Conservation (phyloP, 37 sponge, comb jelly and placozoan genomes). For the Spongia lamella region DNA sequence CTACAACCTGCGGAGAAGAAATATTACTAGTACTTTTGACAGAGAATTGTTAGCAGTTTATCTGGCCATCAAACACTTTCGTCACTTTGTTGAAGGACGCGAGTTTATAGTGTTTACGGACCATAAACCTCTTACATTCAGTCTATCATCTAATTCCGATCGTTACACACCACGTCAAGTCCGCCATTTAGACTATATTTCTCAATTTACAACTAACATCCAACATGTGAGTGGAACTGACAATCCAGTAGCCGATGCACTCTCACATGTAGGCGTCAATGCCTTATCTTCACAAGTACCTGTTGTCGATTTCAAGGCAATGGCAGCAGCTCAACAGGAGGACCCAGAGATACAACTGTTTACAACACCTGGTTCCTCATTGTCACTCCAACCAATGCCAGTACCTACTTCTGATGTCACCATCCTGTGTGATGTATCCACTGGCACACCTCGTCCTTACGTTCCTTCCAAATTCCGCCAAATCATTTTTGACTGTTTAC, state of each 20-base stretch:
- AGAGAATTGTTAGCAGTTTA: conserved; percentile 20
- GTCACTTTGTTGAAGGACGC: conserved; percentile 26
- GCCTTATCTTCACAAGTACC: neutral
- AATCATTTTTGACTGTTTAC: conserved; percentile 11
- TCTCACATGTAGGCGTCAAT: too few species aligned
- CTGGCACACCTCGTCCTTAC: conserved; percentile 13
- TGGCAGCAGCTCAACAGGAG: neutral
- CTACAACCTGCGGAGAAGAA: conserved; percentile 8
- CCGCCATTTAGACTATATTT: conserved; percentile 15
- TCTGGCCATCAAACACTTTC: conserved; percentile 3
- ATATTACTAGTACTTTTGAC: conserved; percentile 35
- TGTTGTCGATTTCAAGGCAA: neutral
- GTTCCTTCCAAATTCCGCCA: conserved; percentile 17
- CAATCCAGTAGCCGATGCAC: conserved; percentile 5
- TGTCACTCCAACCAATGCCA: neutral
- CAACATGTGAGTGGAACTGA: neutral
- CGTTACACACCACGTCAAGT: conserved; percentile 9
- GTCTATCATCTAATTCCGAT: neutral
- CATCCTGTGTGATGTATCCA: conserved; percentile 27
- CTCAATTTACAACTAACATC: conserved; percentile 32
- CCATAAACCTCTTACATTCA: conserved; percentile 19
- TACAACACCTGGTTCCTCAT: neutral
- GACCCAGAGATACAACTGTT: neutral
- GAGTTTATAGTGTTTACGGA: conserved; percentile 14
- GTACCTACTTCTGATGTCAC: conserved; percentile 4